These are phyloP conservation scores for Tokudaia tokunoshimensis DNA, from an alignment of 2,797 vertebrate species.

Conservation along the genomic window DNA sequence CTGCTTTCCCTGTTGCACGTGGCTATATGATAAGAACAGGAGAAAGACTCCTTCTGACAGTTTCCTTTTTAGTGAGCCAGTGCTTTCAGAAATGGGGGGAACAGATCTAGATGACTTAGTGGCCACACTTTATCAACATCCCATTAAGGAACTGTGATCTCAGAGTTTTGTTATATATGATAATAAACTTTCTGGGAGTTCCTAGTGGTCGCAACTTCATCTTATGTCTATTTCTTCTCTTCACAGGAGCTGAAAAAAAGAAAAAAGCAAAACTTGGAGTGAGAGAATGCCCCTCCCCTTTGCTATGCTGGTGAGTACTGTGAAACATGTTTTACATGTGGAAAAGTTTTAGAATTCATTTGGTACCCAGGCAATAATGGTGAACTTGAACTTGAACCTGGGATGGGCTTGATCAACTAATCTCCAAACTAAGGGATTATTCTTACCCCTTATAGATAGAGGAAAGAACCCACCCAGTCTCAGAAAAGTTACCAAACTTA, in stretches of 20 bases:
- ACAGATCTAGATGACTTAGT: background rate
- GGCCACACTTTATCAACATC: background rate
- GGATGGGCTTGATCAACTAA: background rate
- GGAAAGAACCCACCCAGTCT: background rate
- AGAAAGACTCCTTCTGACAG: constrained; percentile 26
- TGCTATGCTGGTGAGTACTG: background rate
- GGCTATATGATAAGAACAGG: background rate
- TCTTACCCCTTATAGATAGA: background rate
- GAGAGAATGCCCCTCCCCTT: background rate
- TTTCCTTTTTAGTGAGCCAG: background rate
- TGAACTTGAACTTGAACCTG: constrained; percentile 31
- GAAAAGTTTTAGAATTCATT: constrained; percentile 5
- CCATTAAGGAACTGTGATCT: background rate
- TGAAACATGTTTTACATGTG: background rate
- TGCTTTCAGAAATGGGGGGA: background rate
- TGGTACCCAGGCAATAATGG: background rate
- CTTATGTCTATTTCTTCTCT: background rate
- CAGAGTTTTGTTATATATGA: background rate
- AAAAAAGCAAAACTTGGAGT: background rate
- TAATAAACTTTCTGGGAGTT: background rate
- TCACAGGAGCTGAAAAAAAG: background rate
- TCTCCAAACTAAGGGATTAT: constrained; percentile 11
- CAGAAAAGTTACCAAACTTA: constrained; percentile 22
- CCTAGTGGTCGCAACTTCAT: background rate
- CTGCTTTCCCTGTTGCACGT: background rate